Percentiles rank a stretch among this genome's conserved stretches.
These are phyloP conservation scores for Drosophila aldrichi DNA, from an alignment of 2,888 invertebrate species.

Conservation along the genomic window DNA sequence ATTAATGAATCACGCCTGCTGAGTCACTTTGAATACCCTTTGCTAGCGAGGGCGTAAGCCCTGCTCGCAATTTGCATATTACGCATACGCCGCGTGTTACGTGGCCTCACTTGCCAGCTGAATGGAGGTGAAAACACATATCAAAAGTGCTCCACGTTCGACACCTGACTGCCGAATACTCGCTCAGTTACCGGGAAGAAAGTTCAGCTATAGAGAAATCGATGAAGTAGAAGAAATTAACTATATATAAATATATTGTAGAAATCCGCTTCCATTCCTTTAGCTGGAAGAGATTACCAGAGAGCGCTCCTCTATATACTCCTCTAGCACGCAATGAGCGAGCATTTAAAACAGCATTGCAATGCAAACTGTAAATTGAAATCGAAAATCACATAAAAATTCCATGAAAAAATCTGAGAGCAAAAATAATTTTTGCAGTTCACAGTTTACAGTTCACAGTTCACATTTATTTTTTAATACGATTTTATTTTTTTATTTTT, in stretches of 20 bases:
- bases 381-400: slow-evolving; percentile 15
- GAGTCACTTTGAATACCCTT: slow-evolving; percentile 27
- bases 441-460: slow-evolving; percentile 1
- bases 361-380: slow-evolving; percentile 41
- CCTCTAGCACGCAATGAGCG: not conserved
- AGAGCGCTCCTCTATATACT: not conserved
- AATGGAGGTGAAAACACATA: not conserved
- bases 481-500: slow-evolving; percentile 16
- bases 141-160: not conserved
- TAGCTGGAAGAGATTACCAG: not conserved
- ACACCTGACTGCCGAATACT: not conserved
- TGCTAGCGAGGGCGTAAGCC: not conserved
- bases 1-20: slow-evolving; percentile 38
- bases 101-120: slow-evolving; percentile 29
- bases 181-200: not conserved
- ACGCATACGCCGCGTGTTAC: slow-evolving; percentile 47
- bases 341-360: slow-evolving; percentile 28
- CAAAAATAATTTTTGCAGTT: slow-evolving; percentile 4
- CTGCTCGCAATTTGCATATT: slow-evolving; percentile 49
- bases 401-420: slow-evolving; percentile 9
- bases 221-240: not conserved
- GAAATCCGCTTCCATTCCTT: too few species aligned
- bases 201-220: not conserved
- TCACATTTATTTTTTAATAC: slow-evolving; percentile 1
- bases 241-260: not conserved